phyloP scores from a whole-genome alignment of 1,140 invertebrate genomes.

The Nautilus pompilius region DNA sequence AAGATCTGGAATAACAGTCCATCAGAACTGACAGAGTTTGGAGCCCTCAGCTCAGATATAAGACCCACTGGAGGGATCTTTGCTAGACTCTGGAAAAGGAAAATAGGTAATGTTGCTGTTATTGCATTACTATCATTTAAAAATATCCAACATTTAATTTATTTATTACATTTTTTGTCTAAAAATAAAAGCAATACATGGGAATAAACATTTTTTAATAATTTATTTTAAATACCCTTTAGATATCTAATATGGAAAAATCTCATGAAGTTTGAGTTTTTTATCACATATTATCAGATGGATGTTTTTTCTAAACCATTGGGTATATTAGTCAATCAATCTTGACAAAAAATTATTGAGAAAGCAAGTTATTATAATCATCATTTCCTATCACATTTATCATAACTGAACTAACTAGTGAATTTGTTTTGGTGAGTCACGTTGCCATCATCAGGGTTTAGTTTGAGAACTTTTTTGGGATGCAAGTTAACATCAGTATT shows the following conservation, averaged over 20 bases:
- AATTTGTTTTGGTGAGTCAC: too few relatives aligned
- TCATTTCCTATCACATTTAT: too few relatives aligned
- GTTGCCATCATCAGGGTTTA: too few relatives aligned
- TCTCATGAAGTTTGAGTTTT: neutral
- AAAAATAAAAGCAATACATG: neutral
- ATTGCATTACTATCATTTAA: too few relatives aligned
- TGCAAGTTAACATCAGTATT: too few relatives aligned
- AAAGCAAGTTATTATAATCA: neutral
- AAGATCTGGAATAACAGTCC: constrained; percentile 59
- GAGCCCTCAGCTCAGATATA: constrained; percentile 67
- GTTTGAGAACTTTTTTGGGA: too few relatives aligned
- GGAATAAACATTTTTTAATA: neutral
- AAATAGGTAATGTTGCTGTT: constrained; percentile 33
- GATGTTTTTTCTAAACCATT: neutral
- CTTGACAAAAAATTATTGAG: neutral
- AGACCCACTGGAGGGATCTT: constrained; percentile 51
- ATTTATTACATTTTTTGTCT: neutral
- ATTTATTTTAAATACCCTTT: neutral
- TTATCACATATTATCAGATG: neutral
- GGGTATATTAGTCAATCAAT: neutral
- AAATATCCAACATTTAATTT: neutral
- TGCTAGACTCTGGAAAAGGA: constrained; percentile 51
- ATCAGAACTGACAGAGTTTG: constrained; percentile 73
- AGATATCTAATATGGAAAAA: neutral
- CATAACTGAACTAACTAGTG: too few relatives aligned